A percentile compares a stretch with the other conserved stretches of the same genome.
Evolutionary conservation across 2,797 vertebrate genomes (phyloP).

Genomic region (Limnodromus scolopaceus): DNA sequence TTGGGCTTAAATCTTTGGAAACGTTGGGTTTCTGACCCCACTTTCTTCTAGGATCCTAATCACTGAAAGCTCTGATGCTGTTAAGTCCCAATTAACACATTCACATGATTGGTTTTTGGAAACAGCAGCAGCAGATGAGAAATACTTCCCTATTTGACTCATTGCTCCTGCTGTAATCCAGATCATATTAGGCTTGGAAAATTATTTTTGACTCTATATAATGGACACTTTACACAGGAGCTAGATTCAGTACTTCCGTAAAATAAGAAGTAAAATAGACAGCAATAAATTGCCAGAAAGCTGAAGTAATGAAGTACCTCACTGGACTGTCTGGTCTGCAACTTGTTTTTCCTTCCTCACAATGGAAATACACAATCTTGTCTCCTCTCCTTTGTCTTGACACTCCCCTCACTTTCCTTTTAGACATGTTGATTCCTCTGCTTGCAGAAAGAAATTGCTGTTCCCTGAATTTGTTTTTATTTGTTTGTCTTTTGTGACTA

Average conservation of each 20-base stretch:
- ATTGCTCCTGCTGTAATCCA: neutral
- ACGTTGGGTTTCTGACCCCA: neutral
- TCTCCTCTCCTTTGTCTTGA: neutral
- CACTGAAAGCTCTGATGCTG: neutral
- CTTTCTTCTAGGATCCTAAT: neutral
- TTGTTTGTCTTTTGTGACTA: neutral
- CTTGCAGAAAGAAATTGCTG: neutral
- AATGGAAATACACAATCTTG: neutral
- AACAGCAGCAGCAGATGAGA: neutral
- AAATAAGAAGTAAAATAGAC: slow-evolving; percentile 3
- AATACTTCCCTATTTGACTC: neutral
- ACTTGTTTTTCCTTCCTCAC: neutral
- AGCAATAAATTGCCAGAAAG: slow-evolving; percentile 12
- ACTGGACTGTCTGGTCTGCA: neutral
- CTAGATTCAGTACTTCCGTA: neutral
- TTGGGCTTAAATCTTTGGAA: neutral
- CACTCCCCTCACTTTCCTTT: neutral
- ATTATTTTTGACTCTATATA: neutral
- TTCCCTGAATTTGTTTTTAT: slow-evolving; percentile 27
- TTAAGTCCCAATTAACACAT: neutral
- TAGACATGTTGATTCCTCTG: neutral
- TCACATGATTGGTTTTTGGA: neutral
- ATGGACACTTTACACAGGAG: neutral
- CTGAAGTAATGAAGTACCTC: slow-evolving; percentile 1
- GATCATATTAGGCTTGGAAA: neutral